Conservation (phyloP, 2,797 vertebrate species). For the Avahi laniger region DNA sequence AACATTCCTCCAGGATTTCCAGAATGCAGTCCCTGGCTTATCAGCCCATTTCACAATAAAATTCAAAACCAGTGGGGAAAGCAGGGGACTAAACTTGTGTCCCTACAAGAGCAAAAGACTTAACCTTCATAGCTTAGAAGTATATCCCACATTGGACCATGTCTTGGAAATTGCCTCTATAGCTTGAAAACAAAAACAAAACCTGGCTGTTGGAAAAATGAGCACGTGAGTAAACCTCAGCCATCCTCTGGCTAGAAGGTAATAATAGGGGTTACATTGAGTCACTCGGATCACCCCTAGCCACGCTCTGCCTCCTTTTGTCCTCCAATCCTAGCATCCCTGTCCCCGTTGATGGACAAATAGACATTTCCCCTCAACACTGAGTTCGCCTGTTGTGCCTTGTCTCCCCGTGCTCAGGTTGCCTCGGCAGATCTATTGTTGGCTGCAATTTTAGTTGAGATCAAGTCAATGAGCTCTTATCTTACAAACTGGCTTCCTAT, state of each 20-base stretch:
- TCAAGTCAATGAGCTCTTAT: neutral
- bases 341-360: neutral
- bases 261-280: neutral
- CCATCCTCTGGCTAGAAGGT: neutral
- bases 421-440: neutral
- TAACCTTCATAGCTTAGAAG: neutral
- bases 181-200: neutral
- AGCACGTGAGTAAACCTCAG: neutral
- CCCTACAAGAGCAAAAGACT: neutral
- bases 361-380: neutral
- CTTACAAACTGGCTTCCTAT: neutral
- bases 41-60: neutral
- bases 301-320: neutral
- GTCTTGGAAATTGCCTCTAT: constrained; percentile 13
- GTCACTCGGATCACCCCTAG: neutral
- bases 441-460: neutral
- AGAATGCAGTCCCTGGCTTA: neutral
- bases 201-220: neutral
- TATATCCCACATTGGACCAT: neutral
- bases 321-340: neutral
- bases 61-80: neutral
- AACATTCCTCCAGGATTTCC: neutral
- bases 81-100: neutral
- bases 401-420: neutral
- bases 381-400: neutral